Evolutionary conservation across 2,797 vertebrate species (phyloP), one percentile per base, ranked within the genome.

Genomic region (Aplochiton taeniatus): DNA sequence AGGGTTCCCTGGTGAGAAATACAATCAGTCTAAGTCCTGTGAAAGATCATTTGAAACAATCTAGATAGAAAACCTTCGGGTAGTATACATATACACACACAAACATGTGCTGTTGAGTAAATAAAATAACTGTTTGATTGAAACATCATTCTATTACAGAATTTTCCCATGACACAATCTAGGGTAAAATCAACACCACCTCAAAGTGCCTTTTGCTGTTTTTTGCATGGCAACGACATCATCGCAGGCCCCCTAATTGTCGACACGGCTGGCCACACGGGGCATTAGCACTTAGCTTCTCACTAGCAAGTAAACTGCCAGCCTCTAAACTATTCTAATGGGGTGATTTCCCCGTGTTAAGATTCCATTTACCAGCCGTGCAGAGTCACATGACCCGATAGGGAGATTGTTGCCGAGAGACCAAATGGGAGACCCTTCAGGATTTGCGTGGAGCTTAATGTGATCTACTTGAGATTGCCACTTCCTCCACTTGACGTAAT

Each of bases 381-480:
- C 80, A 85, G 76, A 68, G 52, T 81, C 73, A 72, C 56, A 48
- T 87, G 75, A 79, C 73, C 74, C 68, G 80, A 87, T 61, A 50
- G 78, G 78, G 77, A 79, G 79, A 85, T 73, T 81, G 85, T 89
- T 82, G 87, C 84, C 69, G 75, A 84, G 82, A 83, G 84, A 78
- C 83, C 82, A 73, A 71, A 64, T 69, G 70, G 47, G 41, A 90
- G 80, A 87, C 84, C 83, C 88, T 90, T 75, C 83, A 89, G 86
- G 77, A 90, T 91, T 91, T 88, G 87, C 88, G 89, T 85, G 83
- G 85, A 65, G 80, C 86, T 89, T 92, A 92, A 93, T 93, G 92
- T 92, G 90, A 92, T 92, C 88, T 91, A 92, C 90, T 93, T 92
- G 81, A 93, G 90, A 92, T 89, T 89, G 85, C 84, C 85, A 91